Evolutionary conservation across 2,113 vertebrate genomes (phyloP), one percentile per base, ranked within the genome.

Genomic region (Mesembrinibis cayennensis): DNA sequence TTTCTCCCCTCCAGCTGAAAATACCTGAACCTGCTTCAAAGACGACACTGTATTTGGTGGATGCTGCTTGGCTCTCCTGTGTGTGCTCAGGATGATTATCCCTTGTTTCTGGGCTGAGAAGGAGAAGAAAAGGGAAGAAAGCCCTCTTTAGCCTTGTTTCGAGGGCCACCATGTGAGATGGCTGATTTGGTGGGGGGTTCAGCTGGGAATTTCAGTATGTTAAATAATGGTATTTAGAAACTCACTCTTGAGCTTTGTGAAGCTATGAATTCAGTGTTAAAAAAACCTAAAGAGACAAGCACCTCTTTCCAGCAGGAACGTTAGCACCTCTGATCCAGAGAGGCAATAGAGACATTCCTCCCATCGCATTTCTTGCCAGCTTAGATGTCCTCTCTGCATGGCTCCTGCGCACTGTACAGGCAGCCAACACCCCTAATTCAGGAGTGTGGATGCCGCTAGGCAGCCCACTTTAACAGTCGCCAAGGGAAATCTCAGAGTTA

Each of bases 221-320:
- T 82, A 71, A 82, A 50, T 50, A 74, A 53, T 5, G 9, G 5
- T 79, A 40, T 59, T 45, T 79, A 71, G 38, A 73, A 87, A 73
- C 3, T 80, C 34, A 23, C 3, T 45, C 16, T 38, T 26, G 16
- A 22, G 27, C 12, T 78, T 81, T 71, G 25, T 58, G 36, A 58
- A 85, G n/a, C 12, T 76, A 47, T 47, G 36, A 89, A 50, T 38
- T 66, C 36, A 45, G 30, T 58, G 34, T n/a, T 6, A 49, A 56
- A 20, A 55, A 62, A 18, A 0, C 7, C 1, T 0, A 36, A 47
- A 44, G 47, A 76, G 7, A 69, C 10, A 36, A 1, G 0, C 6
- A 44, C 4, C 9, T 45, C 50, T 53, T 82, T 89, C 32, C 59
- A 65, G 32, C 6, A 69, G 12, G 44, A 30, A 3, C 40, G 30